phyloP scores from a whole-genome alignment of 2,797 vertebrate species.

The Holocentrus rufus region DNA sequence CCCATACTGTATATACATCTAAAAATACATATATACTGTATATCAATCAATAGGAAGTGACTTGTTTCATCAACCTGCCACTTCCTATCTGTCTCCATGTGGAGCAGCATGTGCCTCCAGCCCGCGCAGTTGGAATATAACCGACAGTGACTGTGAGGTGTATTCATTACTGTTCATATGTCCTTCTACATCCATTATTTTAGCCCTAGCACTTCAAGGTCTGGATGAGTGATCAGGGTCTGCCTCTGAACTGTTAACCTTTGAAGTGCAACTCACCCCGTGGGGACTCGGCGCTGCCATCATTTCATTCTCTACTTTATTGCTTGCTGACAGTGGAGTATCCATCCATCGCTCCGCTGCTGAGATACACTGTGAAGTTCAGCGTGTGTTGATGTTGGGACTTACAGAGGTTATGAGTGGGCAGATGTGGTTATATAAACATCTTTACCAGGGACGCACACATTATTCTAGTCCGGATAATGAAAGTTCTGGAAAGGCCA shows the following conservation, averaged over 20 bases:
- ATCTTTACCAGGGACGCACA: conserved; percentile 15
- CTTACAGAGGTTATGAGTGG: conserved; percentile 22
- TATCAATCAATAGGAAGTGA: not conserved
- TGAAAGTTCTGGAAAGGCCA: not conserved
- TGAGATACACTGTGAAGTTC: not conserved
- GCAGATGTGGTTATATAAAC: conserved; percentile 36
- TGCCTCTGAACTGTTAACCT: not conserved
- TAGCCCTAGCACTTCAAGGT: conserved; percentile 8
- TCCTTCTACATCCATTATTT: conserved; percentile 12
- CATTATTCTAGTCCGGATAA: conserved; percentile 1
- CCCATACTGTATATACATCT: not conserved
- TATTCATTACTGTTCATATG: conserved; percentile 22
- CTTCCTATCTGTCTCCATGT: not conserved
- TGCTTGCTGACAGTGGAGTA: not conserved
- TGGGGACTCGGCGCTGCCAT: not conserved
- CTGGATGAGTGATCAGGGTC: conserved; percentile 2
- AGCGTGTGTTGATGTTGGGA: conserved; percentile 5
- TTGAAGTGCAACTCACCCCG: conserved; percentile 3
- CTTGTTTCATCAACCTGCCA: not conserved
- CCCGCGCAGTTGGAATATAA: not conserved
- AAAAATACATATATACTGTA: too few species aligned
- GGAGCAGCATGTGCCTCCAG: not conserved
- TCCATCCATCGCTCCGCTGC: not conserved
- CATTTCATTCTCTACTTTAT: conserved; percentile 17
- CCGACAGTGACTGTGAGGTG: not conserved